Evolutionary conservation across 2,797 vertebrate species (phyloP).

Genomic region (Alcedo quadribrachys): DNA sequence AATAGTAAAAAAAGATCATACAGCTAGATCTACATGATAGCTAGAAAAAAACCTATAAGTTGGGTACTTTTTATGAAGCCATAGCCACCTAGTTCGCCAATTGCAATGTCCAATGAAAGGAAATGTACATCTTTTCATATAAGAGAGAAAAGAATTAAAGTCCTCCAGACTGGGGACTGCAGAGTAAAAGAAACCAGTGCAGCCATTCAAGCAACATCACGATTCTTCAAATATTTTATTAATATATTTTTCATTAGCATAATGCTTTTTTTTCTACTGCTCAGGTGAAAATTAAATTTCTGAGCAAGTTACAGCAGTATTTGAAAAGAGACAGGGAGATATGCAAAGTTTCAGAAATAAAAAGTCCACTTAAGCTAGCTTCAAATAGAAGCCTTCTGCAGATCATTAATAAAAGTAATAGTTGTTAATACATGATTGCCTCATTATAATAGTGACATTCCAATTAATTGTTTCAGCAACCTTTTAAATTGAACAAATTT

Average conservation of each 20-base stretch:
- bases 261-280: constrained; percentile 30
- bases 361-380: constrained; percentile 13
- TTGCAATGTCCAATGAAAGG: constrained; percentile 32
- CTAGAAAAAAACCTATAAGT: constrained; percentile 2
- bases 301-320: constrained; percentile 37
- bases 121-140: background rate
- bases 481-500: constrained; percentile 56
- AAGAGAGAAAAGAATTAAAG: constrained; percentile 16
- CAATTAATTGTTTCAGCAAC: constrained; percentile 66
- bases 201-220: background rate
- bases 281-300: constrained; percentile 72
- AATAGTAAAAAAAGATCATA: background rate
- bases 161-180: background rate
- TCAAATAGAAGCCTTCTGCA: constrained; percentile 56
- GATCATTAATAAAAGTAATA: constrained; percentile 71
- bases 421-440: constrained; percentile 69
- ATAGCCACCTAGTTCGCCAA: constrained; percentile 44
- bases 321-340: constrained; percentile 54
- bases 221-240: constrained; percentile 54
- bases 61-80: constrained; percentile 46
- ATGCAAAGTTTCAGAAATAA: constrained; percentile 40
- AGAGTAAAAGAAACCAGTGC: constrained; percentile 35
- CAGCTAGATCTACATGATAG: background rate
- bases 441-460: constrained; percentile 64
- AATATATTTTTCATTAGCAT: constrained; percentile 44